Percentiles rank a stretch among this genome's conserved stretches.
phyloP scores from a whole-genome alignment of 2,888 invertebrate genomes.

The Agrotis exclamationis region DNA sequence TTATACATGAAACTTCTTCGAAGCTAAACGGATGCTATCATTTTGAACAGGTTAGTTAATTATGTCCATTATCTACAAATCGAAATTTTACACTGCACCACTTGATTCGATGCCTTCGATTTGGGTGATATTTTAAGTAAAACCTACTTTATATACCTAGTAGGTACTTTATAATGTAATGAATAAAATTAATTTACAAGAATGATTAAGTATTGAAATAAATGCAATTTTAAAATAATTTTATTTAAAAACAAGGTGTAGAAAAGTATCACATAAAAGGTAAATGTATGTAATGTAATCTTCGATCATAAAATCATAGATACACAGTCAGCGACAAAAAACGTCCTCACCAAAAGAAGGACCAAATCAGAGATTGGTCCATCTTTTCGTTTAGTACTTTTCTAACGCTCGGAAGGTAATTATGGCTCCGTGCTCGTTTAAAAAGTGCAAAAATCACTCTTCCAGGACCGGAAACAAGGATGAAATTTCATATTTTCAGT shows the following conservation, averaged over 20 bases:
- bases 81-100: constrained; percentile 4
- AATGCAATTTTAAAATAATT: constrained; percentile 41
- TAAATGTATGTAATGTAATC: constrained; percentile 47
- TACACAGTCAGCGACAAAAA: too few species aligned
- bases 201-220: constrained; percentile 43
- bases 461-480: too few species aligned
- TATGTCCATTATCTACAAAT: constrained; percentile 6
- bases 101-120: neutral
- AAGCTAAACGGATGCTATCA: neutral
- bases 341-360: too few species aligned
- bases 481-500: too few species aligned
- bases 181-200: constrained; percentile 34
- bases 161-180: constrained; percentile 16
- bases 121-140: constrained; percentile 13
- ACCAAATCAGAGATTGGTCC: too few species aligned
- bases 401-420: too few species aligned
- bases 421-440: too few species aligned
- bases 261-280: constrained; percentile 49
- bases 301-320: too few species aligned
- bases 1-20: neutral
- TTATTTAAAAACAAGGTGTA: constrained; percentile 44
- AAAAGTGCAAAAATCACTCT: too few species aligned
- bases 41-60: neutral
- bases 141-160: constrained; percentile 32
- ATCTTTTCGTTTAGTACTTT: too few species aligned